Percentiles rank a stretch among this genome's conserved stretches.
Evolutionary conservation across 2,113 vertebrate genomes (phyloP).

Genomic region (Tupaia tana): DNA sequence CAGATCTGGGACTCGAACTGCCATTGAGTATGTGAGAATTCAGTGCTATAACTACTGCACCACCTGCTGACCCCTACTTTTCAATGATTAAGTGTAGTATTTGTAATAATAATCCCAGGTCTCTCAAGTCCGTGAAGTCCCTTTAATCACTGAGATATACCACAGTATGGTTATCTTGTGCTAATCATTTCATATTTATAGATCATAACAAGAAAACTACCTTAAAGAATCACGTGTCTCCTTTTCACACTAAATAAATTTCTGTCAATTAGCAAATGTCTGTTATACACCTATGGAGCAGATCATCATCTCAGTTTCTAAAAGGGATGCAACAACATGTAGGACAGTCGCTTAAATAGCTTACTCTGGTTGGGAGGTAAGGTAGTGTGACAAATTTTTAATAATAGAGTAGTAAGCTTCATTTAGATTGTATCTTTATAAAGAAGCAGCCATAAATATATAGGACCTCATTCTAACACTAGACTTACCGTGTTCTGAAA

Average conservation of each 20-base stretch:
- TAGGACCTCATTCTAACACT: background rate
- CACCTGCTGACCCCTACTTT: background rate
- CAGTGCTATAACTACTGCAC: too few relatives aligned
- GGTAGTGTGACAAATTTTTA: background rate
- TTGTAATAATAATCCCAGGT: background rate
- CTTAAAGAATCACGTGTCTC: background rate
- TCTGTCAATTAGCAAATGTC: background rate
- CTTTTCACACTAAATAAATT: constrained; percentile 24
- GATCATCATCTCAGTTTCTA: background rate
- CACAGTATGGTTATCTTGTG: constrained; percentile 4
- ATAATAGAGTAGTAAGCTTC: constrained; percentile 11
- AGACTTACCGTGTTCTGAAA: background rate
- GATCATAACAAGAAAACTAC: constrained; percentile 2
- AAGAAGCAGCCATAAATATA: background rate
- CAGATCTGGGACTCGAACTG: too few relatives aligned
- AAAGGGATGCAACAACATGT: background rate
- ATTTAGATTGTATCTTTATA: background rate
- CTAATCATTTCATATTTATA: constrained; percentile 43
- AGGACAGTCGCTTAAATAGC: background rate
- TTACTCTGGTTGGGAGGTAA: constrained; percentile 10
- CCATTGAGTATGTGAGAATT: too few relatives aligned
- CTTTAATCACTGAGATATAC: background rate
- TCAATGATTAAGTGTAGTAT: background rate
- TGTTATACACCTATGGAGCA: background rate
- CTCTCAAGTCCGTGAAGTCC: background rate